These are phyloP conservation scores for Hoplostethus mediterraneus DNA, from an alignment of 2,797 vertebrate genomes.

Conservation along the genomic window DNA sequence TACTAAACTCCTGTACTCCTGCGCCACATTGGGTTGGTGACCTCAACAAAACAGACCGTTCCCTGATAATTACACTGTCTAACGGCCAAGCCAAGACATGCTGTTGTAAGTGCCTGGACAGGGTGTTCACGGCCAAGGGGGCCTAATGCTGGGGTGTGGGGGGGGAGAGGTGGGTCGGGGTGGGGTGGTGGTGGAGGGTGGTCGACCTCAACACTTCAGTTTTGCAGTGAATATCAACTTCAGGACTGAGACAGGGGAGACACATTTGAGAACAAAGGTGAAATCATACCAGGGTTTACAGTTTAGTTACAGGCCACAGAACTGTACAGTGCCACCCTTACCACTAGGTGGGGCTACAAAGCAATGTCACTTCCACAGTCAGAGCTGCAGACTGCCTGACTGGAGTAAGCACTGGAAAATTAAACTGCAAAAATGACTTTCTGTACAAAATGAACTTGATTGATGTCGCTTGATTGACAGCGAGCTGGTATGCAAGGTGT, in stretches of 20 bases:
- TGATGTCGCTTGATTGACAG: background rate
- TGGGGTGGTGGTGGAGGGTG: no score
- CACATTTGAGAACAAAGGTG: no score
- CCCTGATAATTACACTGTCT: constrained; percentile 39
- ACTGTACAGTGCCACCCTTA: constrained; percentile 10
- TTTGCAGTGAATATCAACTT: background rate
- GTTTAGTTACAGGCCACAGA: background rate
- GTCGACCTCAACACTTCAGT: background rate
- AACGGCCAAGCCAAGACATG: constrained; percentile 19
- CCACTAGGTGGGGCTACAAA: constrained; percentile 73
- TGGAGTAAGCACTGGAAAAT: constrained; percentile 17
- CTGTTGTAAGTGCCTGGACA: constrained; percentile 20
- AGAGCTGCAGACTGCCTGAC: constrained; percentile 12
- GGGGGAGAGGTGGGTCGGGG: background rate
- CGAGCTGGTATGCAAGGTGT: background rate
- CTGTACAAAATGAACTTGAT: background rate
- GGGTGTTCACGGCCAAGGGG: constrained; percentile 15
- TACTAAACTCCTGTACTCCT: background rate
- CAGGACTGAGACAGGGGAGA: no score
- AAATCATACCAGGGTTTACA: no score
- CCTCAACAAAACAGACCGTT: constrained; percentile 27
- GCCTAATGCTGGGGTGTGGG: background rate
- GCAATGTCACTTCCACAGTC: constrained; percentile 1
- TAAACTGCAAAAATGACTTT: constrained; percentile 16
- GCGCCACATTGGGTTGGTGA: background rate